These are phyloP conservation scores for Bombus superbus DNA, from an alignment of 1,140 invertebrate species.

Conservation along the genomic window DNA sequence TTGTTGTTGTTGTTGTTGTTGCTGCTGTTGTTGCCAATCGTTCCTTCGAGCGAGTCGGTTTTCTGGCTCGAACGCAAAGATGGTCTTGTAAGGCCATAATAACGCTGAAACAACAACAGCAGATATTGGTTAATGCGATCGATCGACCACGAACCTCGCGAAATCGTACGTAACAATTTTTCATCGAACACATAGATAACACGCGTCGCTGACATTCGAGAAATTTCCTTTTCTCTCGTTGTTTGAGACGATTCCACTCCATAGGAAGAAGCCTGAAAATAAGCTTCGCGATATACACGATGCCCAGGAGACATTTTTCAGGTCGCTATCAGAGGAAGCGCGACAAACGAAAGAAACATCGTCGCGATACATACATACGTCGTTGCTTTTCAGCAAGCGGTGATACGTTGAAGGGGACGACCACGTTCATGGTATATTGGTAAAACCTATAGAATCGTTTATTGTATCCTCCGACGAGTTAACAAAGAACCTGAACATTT, in stretches of 20 bases:
- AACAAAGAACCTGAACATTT: conserved; percentile 4
- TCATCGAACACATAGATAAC: neutral
- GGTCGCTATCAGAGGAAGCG: neutral
- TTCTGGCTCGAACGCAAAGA: conserved; percentile 10
- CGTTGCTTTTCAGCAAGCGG: neutral
- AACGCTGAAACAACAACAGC: conserved; percentile 65
- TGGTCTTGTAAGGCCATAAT: conserved; percentile 56
- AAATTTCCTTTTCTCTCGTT: neutral
- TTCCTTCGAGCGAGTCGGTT: neutral
- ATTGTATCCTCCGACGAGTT: neutral
- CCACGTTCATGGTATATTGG: neutral
- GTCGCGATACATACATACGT: neutral
- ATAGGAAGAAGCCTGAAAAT: neutral
- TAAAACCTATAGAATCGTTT: conserved; percentile 18
- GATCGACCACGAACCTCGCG: neutral
- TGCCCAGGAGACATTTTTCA: neutral
- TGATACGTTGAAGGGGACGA: neutral
- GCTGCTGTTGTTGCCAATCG: neutral
- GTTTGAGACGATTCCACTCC: neutral
- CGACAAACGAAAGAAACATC: neutral
- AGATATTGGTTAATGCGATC: conserved; percentile 32
- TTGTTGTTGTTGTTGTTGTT: neutral
- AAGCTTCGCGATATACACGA: neutral
- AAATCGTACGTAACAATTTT: neutral
- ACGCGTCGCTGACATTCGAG: neutral